Evolutionary conservation across 1,140 invertebrate species (phyloP).

Genomic region (Aphis craccivora): DNA sequence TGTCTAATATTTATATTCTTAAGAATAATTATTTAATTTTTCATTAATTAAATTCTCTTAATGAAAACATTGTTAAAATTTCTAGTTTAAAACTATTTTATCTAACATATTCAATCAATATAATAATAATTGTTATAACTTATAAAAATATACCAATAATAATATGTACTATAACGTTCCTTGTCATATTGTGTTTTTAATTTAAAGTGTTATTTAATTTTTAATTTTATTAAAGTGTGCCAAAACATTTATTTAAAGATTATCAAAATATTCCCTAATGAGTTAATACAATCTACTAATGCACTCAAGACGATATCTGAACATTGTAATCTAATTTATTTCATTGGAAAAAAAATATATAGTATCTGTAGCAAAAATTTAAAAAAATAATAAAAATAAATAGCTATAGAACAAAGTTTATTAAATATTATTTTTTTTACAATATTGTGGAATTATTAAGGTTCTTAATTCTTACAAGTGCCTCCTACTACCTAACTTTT

Average conservation of each 20-base stretch:
- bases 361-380: background rate
- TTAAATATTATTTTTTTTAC: background rate
- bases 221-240: background rate
- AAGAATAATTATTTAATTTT: background rate
- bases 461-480: background rate
- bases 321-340: background rate
- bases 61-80: background rate
- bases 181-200: background rate
- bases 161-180: background rate
- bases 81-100: background rate
- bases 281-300: slow-evolving; percentile 29
- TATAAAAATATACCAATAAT: background rate
- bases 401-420: background rate
- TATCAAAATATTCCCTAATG: slow-evolving; percentile 13
- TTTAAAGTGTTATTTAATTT: background rate
- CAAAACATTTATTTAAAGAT: background rate
- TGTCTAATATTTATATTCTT: background rate
- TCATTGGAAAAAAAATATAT: background rate
- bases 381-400: background rate
- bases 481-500: too few species aligned
- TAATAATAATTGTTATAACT: background rate
- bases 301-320: background rate
- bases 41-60: background rate
- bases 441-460: background rate
- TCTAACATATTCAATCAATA: background rate